Conservation (phyloP, 1,140 invertebrate genomes). For the Mya arenaria region DNA sequence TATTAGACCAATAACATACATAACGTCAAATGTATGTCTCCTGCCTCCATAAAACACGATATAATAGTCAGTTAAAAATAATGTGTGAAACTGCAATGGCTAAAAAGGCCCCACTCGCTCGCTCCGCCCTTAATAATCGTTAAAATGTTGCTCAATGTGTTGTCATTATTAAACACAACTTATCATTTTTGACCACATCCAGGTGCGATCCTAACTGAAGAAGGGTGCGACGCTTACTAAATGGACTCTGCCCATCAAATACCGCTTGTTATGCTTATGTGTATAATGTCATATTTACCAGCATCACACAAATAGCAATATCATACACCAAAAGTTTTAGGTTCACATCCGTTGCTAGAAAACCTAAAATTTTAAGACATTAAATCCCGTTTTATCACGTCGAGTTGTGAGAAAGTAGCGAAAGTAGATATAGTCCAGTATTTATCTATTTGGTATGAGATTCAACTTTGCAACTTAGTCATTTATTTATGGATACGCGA, state of each 20-base stretch:
- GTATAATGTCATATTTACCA: slow-evolving; percentile 27
- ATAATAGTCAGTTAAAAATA: too few relatives aligned
- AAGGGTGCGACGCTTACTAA: too few relatives aligned
- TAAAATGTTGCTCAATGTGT: too few relatives aligned
- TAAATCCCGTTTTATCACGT: slow-evolving; percentile 49
- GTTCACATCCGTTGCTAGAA: slow-evolving; percentile 48
- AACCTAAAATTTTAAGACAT: slow-evolving; percentile 47
- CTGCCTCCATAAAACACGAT: too few relatives aligned
- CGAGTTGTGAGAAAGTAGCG: slow-evolving; percentile 39
- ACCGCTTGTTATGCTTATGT: slow-evolving; percentile 43
- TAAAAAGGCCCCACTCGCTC: too few relatives aligned
- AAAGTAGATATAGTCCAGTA: not conserved
- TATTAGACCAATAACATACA: too few relatives aligned
- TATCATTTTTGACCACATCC: too few relatives aligned
- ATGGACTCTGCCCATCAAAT: slow-evolving; percentile 41
- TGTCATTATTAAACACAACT: too few relatives aligned
- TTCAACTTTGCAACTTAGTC: slow-evolving; percentile 1
- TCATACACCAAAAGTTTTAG: slow-evolving; percentile 23
- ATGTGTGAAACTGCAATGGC: too few relatives aligned
- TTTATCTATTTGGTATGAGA: slow-evolving; percentile 39
- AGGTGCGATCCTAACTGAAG: too few relatives aligned
- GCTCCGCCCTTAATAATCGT: too few relatives aligned
- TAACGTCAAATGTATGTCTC: too few relatives aligned
- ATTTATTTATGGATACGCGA: slow-evolving; percentile 26
- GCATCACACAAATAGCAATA: slow-evolving; percentile 34